Evolutionary conservation across 2,113 vertebrate genomes (phyloP).

Genomic region (Phycodurus eques): DNA sequence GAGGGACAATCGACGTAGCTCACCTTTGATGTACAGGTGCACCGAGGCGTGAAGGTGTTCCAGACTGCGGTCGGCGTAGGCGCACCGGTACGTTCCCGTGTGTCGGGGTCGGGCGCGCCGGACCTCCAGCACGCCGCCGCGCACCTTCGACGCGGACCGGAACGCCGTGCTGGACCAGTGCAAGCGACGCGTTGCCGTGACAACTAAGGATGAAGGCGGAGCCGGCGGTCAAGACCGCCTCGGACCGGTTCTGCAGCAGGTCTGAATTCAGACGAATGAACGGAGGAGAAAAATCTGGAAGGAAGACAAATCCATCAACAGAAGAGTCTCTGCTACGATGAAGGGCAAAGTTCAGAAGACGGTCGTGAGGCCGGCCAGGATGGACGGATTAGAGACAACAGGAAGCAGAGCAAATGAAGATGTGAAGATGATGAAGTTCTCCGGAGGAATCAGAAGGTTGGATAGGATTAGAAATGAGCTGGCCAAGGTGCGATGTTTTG

Average conservation of each 20-base stretch:
- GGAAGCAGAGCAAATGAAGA: too few species aligned
- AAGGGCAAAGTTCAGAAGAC: too few species aligned
- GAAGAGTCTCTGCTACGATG: too few species aligned
- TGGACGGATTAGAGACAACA: too few species aligned
- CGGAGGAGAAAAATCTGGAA: constrained; percentile 43
- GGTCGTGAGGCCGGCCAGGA: too few species aligned
- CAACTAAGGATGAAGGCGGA: constrained; percentile 48
- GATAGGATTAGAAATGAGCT: too few species aligned
- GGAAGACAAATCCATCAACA: too few species aligned
- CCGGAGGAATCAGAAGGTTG: too few species aligned
- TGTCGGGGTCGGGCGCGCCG: background rate
- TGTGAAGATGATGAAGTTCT: too few species aligned
- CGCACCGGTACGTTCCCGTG: constrained; percentile 66
- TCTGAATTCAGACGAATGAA: constrained; percentile 46
- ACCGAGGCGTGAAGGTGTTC: constrained; percentile 45
- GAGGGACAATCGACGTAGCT: background rate
- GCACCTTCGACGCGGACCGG: rapidly evolving
- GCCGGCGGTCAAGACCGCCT: constrained; percentile 25
- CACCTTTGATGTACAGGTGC: constrained; percentile 69
- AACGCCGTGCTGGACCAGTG: constrained; percentile 33
- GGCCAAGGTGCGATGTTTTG: too few species aligned
- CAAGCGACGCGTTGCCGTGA: constrained; percentile 26
- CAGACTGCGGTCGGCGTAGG: constrained; percentile 33
- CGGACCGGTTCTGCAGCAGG: constrained; percentile 18
- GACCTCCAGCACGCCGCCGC: background rate